Evolutionary conservation across 2,113 vertebrate genomes (phyloP), one percentile per base, ranked within the genome.

Genomic region (Spizaetus ornatus): DNA sequence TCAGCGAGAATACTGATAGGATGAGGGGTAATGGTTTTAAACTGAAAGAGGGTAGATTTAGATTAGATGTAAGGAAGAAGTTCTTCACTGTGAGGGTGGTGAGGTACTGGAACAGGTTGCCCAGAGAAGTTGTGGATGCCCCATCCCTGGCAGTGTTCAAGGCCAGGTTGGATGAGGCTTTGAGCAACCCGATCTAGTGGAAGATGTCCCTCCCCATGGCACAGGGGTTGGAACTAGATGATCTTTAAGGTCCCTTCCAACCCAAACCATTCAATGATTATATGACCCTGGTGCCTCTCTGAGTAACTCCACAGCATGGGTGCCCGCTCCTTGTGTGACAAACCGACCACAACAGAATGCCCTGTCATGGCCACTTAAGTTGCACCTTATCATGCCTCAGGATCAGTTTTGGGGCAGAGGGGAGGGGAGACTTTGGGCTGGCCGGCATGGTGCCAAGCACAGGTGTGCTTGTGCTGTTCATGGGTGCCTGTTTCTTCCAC

Each of bases 401-500:
- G 11, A 45, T 36, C 45, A 25, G 31, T 66, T 82, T 58, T 73
- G 59, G 8, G 15, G 22, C 0, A 2, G 9, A 63, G 3, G 3
- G 9, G 55, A 79, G 18, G 13, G 31, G 19, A 62, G 10, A 22
- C 36, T 47, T 72, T 56, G 19, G 16, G 19, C 31, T 7, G 2
- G 7, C 12, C 1, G 3, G 32, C 8, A 10, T 3, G 2, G 10
- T 55, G 34, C 34, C 20, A 79, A 45, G 15, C 1, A 2, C 1
- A 4, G 7, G 23, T 48, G n/a, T 32, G 32, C 10, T 59, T 1
- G 1, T 52, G 45, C 19, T 77, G 36, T 69, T 78, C 3, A 1
- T 40, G 36, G 40, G 32, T 13, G 11, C 20, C 32, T 58, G 13
- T 43, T 59, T 59, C 36, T 59, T 42, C 50, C 4, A 5, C 22